These are phyloP conservation scores for Cephus runcator DNA, from an alignment of 2,888 invertebrate genomes.

Conservation along the genomic window DNA sequence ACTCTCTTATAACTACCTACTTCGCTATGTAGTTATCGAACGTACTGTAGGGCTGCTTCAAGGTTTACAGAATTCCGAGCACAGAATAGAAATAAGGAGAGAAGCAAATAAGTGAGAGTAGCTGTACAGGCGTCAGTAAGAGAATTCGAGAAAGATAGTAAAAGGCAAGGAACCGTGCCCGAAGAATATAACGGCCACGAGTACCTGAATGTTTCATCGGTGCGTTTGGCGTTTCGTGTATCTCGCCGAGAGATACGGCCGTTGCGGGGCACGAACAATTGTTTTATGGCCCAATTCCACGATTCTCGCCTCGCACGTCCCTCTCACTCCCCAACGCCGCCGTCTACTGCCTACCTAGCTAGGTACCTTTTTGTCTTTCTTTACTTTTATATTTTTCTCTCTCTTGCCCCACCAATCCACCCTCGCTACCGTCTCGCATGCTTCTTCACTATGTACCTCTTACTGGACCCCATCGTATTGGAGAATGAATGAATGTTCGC, in stretches of 20 bases:
- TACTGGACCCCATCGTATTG: not conserved
- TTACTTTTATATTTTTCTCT: not conserved
- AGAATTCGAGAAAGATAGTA: conserved; percentile 6
- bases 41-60: not conserved
- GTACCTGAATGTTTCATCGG: conserved; percentile 7
- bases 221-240: conserved; percentile 38
- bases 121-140: not conserved
- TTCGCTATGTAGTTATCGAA: not conserved
- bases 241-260: conserved; percentile 40
- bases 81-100: not conserved
- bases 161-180: conserved; percentile 8
- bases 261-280: conserved; percentile 35
- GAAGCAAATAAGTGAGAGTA: conserved; percentile 9
- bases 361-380: conserved; percentile 7
- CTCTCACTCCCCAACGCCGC: not conserved
- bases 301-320: conserved; percentile 26
- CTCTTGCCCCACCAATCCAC: not conserved
- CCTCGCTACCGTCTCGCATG: not conserved
- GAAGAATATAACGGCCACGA: conserved; percentile 13
- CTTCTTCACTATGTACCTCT: not conserved
- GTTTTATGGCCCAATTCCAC: conserved; percentile 40
- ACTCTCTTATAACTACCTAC: not conserved
- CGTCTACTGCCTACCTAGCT: conserved; percentile 10
- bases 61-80: not conserved
- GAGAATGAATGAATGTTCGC: not conserved